Evolutionary conservation across 2,113 vertebrate species (phyloP).

Genomic region (Barbus barbus): DNA sequence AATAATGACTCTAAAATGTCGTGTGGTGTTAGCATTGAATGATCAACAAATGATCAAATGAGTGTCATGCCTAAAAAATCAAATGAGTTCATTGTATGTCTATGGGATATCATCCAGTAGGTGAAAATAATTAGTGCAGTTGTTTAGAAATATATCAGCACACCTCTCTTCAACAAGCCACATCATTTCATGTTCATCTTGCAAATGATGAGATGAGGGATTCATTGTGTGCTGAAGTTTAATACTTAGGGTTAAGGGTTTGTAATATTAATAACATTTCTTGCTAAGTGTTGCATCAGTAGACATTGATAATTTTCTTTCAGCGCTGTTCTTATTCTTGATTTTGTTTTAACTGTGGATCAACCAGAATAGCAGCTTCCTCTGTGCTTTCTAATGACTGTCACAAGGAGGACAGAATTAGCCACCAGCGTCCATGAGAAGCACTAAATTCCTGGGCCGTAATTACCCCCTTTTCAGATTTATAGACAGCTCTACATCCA

Average conservation of each 20-base stretch:
- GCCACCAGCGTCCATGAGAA: neutral
- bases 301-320: neutral
- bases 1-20: no score
- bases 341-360: neutral
- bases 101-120: neutral
- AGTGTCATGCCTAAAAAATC: neutral
- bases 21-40: no score
- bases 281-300: neutral
- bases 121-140: neutral
- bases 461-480: slow-evolving; percentile 18
- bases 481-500: neutral
- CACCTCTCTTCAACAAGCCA: no score
- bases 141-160: no score
- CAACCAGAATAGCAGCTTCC: slow-evolving; percentile 2
- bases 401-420: slow-evolving; percentile 25
- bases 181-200: neutral
- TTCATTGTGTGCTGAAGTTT: neutral
- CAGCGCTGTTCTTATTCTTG: neutral
- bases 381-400: slow-evolving; percentile 5
- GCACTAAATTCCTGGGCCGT: neutral
- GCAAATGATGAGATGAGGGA: neutral
- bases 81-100: neutral
- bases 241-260: neutral
- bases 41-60: no score
- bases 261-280: neutral